Evolutionary conservation across 2,888 invertebrate genomes (phyloP).

Genomic region (Ectropis crepuscularia): DNA sequence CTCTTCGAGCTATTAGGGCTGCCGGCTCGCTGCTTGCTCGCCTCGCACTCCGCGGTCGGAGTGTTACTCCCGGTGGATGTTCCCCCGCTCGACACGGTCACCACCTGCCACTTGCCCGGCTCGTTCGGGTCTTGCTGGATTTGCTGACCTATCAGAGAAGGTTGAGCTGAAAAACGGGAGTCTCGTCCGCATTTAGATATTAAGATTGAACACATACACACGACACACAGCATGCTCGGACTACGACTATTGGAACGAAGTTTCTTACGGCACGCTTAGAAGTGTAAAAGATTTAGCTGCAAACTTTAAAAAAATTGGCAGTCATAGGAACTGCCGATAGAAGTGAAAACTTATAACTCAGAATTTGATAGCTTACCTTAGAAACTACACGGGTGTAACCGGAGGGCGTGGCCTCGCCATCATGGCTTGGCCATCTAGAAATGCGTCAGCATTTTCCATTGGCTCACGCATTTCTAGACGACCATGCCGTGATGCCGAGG

Average conservation of each 20-base stretch:
- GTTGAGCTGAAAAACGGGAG: constrained; percentile 30
- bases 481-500: no score
- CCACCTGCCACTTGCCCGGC: constrained; percentile 93
- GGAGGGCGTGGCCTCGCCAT: no score
- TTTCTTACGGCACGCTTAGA: no score
- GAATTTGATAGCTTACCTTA: no score
- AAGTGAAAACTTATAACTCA: no score
- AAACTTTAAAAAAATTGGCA: no score
- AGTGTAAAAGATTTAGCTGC: no score
- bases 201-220: constrained; percentile 25
- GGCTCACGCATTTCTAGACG: no score
- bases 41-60: constrained; percentile 66
- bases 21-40: constrained; percentile 58
- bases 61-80: constrained; percentile 28
- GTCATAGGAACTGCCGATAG: no score
- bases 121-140: constrained; percentile 93
- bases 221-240: constrained; percentile 27
- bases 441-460: no score
- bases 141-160: constrained; percentile 82
- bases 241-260: not conserved
- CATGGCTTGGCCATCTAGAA: no score
- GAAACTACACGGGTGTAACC: no score
- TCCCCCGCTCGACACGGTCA: constrained; percentile 65
- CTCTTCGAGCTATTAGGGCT: constrained; percentile 67
- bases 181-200: constrained; percentile 31